Evolutionary conservation across 2,797 vertebrate species (phyloP), one percentile per base, ranked within the genome.

Genomic region (Falco cherrug): DNA sequence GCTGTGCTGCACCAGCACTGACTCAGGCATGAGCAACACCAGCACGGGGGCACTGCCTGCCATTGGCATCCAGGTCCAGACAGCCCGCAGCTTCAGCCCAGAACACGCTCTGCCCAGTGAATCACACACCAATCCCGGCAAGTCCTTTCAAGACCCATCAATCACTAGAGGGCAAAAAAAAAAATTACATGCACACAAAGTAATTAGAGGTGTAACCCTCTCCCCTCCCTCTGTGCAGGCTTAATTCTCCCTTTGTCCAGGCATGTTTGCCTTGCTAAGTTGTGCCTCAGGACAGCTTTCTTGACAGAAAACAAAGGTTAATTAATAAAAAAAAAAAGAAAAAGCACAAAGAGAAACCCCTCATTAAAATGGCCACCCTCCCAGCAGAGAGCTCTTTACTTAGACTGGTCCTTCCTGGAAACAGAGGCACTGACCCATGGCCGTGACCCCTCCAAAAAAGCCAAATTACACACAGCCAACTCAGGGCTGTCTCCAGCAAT

Each of bases 201-300:
- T 97, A 97, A 97, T 98, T 96, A 96, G 95, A 97, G 97, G 96
- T 96, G 97, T 97, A 97, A 97, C 96, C 94, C 88, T 95, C 94
- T 92, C 93, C 74, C 91, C 89, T 95, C 92, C 91, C 84, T 95
- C 95, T 90, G 84, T 84, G 84, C 87, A 95, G 77, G 75, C 89
- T 97, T 96, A 97, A 87, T 93, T 70, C 94, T 94, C 74, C 91
- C 90, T 95, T 97, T 97, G 98, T 97, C 93, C 5, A 5, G 96
- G 95, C 97, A 97, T 60, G 97, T 97, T 94, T 84, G 88, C 71
- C 80, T 97, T 16, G 0, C 84, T 84, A 97, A 96, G 87, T 91
- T 79, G 8, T 71, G 93, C 95, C 95, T 88, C 84, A 13, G 93
- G 96, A 93, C 90, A 97, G 95, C 82, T 94, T 97, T 97, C 94